A percentile compares a stretch with the other conserved stretches of the same genome.
These are phyloP conservation scores for Serranus cabrilla DNA, from an alignment of 2,797 vertebrate genomes.

Conservation along the genomic window DNA sequence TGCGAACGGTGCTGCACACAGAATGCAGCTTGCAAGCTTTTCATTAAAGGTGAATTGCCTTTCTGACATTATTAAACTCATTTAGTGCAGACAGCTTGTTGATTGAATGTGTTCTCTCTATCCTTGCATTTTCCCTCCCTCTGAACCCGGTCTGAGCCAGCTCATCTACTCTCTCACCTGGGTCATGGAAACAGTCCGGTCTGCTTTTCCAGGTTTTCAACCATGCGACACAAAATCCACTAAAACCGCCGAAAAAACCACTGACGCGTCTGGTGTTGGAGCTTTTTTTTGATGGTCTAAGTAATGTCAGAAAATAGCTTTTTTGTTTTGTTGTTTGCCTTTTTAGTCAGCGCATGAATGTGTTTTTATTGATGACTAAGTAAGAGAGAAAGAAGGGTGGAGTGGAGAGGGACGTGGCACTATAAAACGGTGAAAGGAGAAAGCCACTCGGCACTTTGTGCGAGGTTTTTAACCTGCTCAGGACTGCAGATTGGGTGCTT, in stretches of 20 bases:
- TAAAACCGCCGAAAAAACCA: constrained; percentile 44
- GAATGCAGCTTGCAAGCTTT: constrained; percentile 28
- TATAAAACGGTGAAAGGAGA: constrained; percentile 43
- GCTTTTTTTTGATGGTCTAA: constrained; percentile 59
- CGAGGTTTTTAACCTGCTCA: constrained; percentile 69
- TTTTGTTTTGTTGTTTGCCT: constrained; percentile 65
- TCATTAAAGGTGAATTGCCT: constrained; percentile 62
- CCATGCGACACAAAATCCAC: constrained; percentile 51
- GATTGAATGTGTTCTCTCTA: constrained; percentile 51
- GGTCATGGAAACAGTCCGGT: constrained; percentile 45
- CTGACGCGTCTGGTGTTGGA: constrained; percentile 30
- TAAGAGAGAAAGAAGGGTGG: constrained; percentile 47
- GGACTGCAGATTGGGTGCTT: constrained; percentile 57
- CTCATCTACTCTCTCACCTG: constrained; percentile 46
- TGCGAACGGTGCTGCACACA: constrained; percentile 37
- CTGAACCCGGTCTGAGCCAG: constrained; percentile 30
- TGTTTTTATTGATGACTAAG: constrained; percentile 82
- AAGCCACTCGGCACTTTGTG: constrained; percentile 66
- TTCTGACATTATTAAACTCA: constrained; percentile 70
- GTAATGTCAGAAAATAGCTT: constrained; percentile 65
- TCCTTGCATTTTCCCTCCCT: constrained; percentile 46
- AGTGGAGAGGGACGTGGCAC: constrained; percentile 36
- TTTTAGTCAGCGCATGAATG: constrained; percentile 65
- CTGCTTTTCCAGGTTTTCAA: constrained; percentile 47
- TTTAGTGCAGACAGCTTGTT: constrained; percentile 60